phyloP scores from a whole-genome alignment of 2,888 invertebrate genomes.

The Monoplex corrugatus region DNA sequence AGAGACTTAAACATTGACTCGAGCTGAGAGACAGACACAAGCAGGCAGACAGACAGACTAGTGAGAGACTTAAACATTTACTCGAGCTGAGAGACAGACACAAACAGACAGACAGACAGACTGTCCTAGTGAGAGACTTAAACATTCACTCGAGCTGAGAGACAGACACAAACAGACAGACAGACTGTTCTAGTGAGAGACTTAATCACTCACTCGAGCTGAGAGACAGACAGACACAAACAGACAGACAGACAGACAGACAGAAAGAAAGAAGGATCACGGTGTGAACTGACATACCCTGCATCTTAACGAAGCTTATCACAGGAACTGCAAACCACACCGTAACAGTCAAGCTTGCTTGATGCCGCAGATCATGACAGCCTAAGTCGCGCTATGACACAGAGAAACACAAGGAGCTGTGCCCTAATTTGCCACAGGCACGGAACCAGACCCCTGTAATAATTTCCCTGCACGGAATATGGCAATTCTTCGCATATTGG shows the following conservation, averaged over 20 bases:
- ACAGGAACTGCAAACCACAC: not conserved
- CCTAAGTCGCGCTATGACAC: not conserved
- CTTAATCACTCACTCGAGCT: not conserved
- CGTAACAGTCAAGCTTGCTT: not conserved
- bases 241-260: conserved; percentile 34
- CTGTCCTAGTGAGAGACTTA: too few species aligned
- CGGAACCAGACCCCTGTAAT: not conserved
- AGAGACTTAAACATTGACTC: not conserved
- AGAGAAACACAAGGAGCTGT: not conserved
- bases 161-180: too few species aligned
- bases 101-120: not conserved
- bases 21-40: not conserved
- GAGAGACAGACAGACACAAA: not conserved
- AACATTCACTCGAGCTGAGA: conserved; percentile 15
- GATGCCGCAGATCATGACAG: not conserved
- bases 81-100: too few species aligned
- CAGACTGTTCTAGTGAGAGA: not conserved
- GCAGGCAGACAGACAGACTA: conserved; percentile 7
- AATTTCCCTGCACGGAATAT: not conserved
- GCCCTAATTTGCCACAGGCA: not conserved
- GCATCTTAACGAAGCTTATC: not conserved
- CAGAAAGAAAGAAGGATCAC: not conserved
- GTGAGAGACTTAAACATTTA: too few species aligned
- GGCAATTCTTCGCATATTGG: not conserved
- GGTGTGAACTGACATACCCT: not conserved